Base-by-base conservation (phyloP, 2,888 invertebrate genomes). In the Xylota sylvarum region DNA sequence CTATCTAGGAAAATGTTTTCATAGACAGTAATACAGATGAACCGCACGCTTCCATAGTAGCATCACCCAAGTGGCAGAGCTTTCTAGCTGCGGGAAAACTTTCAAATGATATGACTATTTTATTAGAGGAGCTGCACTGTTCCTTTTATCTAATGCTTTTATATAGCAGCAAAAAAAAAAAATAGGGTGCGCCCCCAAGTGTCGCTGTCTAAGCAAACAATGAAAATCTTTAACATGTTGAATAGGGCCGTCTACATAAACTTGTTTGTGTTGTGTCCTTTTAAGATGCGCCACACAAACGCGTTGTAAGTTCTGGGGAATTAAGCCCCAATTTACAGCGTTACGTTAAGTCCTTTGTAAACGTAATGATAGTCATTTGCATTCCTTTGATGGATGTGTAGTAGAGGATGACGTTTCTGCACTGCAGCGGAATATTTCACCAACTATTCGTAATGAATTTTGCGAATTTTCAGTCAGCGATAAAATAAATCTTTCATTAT, bases 21-120 rank as follows among this genome's bases (percentile, higher is more conserved):
- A 62, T 56, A 81, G 52, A 67, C 50, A 48, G 19, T 5, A n/a
- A n/a, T 19, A 48, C 46, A 58, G 46, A n/a, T 17, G 50, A 52
- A 27, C 50, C 12, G 50, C 27, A n/a, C n/a, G 52, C 52, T 30
- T 6, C n/a, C 52, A 30, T 5, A 52, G 30, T 27, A 30, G 52
- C 55, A 30, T 12, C 3, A 4, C 55, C 17, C n/a, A n/a, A 55
- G 14, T 55, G 55, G 55, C 30, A 55, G 27, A 30, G 30, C 30
- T 30, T 4, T 55, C 10, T 55, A 4, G n/a, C 30, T 27, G 30
- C 27, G n/a, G 55, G 23, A 32, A 65, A 65, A 65, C 35, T 43
- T 64, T 64, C 62, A 79, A 79, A 79, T 72, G 35, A 55, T 62
- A 72, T 78, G 69, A 78, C 69, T 62, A 32, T 69, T 78, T 78